Evolutionary conservation across 2,113 vertebrate genomes (phyloP).

Genomic region (Periophthalmus modestus): DNA sequence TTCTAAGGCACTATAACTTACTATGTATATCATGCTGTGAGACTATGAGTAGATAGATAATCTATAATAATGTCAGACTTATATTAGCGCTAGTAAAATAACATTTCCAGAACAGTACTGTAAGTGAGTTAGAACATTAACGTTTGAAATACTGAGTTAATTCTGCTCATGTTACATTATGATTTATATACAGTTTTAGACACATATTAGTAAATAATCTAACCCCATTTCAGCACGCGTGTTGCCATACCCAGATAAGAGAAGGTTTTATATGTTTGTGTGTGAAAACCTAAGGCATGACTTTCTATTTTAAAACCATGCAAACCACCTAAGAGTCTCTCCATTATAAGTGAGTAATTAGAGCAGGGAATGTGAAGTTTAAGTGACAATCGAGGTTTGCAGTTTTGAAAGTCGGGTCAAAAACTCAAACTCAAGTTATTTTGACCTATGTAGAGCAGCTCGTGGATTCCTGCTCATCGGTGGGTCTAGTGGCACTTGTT

Average conservation of each 20-base stretch:
- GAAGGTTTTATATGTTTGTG: not conserved
- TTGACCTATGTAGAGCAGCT: not conserved
- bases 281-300: not conserved
- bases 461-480: not conserved
- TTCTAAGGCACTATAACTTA: not conserved
- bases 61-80: not conserved
- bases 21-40: not conserved
- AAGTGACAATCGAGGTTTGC: slow-evolving; percentile 5
- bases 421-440: not conserved
- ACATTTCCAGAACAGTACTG: not conserved
- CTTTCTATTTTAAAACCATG: not conserved
- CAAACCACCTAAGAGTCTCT: not conserved
- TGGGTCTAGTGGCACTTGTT: slow-evolving; percentile 13
- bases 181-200: no score
- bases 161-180: not conserved
- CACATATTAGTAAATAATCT: not conserved
- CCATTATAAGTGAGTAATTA: slow-evolving; percentile 5
- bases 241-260: not conserved
- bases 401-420: not conserved
- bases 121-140: not conserved
- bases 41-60: not conserved
- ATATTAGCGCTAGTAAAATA: not conserved
- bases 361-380: slow-evolving; percentile 13
- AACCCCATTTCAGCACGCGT: not conserved
- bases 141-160: no score